Evolutionary conservation across 2,797 vertebrate genomes (phyloP).

Genomic region (Gymnothorax javanicus): DNA sequence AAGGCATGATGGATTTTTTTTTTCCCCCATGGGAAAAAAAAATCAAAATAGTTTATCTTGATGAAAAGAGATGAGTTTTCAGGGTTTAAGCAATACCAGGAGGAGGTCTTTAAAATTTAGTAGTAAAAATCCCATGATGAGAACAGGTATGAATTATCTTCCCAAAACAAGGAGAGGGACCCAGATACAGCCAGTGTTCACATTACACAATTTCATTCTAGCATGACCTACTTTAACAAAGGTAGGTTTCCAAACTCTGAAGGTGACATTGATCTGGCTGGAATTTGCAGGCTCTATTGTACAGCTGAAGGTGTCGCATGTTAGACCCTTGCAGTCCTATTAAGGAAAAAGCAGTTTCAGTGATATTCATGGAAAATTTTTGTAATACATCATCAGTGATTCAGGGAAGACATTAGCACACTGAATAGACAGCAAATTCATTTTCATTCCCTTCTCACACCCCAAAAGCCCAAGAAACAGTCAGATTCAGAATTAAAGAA

Average conservation of each 20-base stretch:
- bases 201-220: background rate
- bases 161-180: background rate
- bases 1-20: too few species aligned
- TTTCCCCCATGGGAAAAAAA: too few species aligned
- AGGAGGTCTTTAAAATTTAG: background rate
- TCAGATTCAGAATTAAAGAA: too few species aligned
- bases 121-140: background rate
- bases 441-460: background rate
- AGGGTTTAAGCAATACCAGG: too few species aligned
- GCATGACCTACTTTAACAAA: conserved; percentile 82
- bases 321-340: conserved; percentile 79
- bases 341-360: conserved; percentile 6
- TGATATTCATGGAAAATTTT: background rate
- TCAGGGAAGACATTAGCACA: background rate
- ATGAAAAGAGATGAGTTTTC: too few species aligned
- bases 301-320: conserved; percentile 76
- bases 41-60: too few species aligned
- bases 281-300: conserved; percentile 65
- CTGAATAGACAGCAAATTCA: background rate
- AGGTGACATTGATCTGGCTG: conserved; percentile 84
- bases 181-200: background rate
- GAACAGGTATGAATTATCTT: background rate
- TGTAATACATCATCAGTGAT: background rate
- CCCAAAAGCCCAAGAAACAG: background rate
- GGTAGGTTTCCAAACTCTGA: conserved; percentile 89